These are phyloP conservation scores for Coreius guichenoti DNA, from an alignment of 2,797 vertebrate species.

Conservation along the genomic window DNA sequence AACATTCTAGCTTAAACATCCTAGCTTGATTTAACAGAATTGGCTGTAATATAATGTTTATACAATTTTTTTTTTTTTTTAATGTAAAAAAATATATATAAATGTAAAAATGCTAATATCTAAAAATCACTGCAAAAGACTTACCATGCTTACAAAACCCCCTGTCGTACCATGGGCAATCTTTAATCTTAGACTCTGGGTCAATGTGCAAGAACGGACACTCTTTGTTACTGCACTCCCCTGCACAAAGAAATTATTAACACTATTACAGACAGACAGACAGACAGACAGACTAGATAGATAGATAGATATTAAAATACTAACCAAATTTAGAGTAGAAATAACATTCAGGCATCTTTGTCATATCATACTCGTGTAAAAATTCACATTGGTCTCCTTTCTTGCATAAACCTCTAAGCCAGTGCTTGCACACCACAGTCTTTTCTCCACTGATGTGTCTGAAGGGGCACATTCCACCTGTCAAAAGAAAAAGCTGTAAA, in stretches of 20 bases:
- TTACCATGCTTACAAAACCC: slow-evolving; percentile 99
- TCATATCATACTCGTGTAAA: slow-evolving; percentile 98
- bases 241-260: slow-evolving; percentile 70
- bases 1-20: too few species aligned
- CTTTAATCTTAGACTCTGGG: slow-evolving; percentile 99
- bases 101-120: neutral
- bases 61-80: neutral
- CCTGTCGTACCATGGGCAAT: slow-evolving; percentile 99
- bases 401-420: slow-evolving; percentile 97
- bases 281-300: neutral
- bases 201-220: slow-evolving; percentile 99
- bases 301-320: slow-evolving; percentile 49
- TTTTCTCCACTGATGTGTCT: slow-evolving; percentile 98
- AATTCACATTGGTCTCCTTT: slow-evolving; percentile 99
- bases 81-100: neutral
- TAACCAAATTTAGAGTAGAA: slow-evolving; percentile 99
- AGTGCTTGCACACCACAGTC: slow-evolving; percentile 98
- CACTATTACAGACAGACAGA: neutral
- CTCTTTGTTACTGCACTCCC: slow-evolving; percentile 99
- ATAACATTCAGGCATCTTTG: slow-evolving; percentile 99
- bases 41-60: neutral
- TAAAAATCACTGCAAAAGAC: slow-evolving; percentile 17
- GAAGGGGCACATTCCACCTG: slow-evolving; percentile 98
- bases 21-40: neutral
- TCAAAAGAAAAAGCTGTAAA: neutral